A percentile compares a stretch with the other conserved stretches of the same genome.
Conservation (phyloP, 2,888 invertebrate genomes). For the Tiliacea citrago region DNA sequence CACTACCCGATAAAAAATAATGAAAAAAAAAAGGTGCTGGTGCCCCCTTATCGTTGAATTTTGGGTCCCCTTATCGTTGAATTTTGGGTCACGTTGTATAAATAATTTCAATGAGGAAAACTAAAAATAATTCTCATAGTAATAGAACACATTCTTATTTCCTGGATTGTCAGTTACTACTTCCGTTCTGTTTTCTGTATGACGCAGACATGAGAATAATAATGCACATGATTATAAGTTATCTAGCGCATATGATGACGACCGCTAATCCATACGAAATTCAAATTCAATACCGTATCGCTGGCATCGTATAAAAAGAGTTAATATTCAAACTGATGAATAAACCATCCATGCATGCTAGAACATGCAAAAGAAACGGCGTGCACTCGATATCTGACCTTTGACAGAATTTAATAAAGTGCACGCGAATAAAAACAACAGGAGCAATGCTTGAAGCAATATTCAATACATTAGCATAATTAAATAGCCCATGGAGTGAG, state of each 20-base stretch:
- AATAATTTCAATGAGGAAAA: conserved; percentile 31
- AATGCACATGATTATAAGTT: conserved; percentile 41
- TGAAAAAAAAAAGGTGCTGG: no score
- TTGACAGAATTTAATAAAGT: conserved; percentile 65
- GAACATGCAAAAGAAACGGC: conserved; percentile 58
- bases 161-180: conserved; percentile 12
- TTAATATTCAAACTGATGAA: conserved; percentile 67
- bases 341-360: conserved; percentile 65
- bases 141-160: conserved; percentile 24
- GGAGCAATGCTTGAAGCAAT: conserved; percentile 37
- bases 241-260: conserved; percentile 44
- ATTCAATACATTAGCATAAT: conserved; percentile 74
- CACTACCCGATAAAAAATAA: no score
- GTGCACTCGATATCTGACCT: conserved; percentile 65
- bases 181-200: conserved; percentile 26
- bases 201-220: conserved; percentile 43
- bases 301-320: conserved; percentile 56
- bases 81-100: background rate
- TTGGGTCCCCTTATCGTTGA: no score
- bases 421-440: conserved; percentile 36
- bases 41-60: no score
- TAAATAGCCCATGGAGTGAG: conserved; percentile 59
- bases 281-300: conserved; percentile 57
- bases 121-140: conserved; percentile 2
- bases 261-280: conserved; percentile 62